Conservation (phyloP, 2,797 vertebrate species). For the Aratinga solstitialis region DNA sequence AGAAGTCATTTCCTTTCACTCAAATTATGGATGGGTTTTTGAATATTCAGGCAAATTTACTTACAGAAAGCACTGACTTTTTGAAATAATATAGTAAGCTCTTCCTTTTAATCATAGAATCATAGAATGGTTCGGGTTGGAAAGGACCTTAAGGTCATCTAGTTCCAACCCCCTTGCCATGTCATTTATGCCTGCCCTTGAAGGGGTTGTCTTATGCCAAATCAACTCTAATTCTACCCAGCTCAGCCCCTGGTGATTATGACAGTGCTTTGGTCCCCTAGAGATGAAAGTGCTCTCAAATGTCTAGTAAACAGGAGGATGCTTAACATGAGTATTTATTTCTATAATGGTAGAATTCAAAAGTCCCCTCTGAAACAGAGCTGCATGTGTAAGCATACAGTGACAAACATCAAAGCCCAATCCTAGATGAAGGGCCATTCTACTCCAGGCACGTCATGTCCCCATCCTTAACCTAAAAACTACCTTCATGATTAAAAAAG, state of each 20-base stretch:
- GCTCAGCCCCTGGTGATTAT: not conserved
- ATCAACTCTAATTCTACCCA: slow-evolving; percentile 3
- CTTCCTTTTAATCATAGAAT: not conserved
- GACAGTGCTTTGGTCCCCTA: not conserved
- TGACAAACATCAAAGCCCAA: slow-evolving; percentile 23
- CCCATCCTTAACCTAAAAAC: not conserved
- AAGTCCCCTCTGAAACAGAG: slow-evolving; percentile 3
- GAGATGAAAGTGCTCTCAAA: slow-evolving; percentile 20
- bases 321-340: not conserved
- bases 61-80: not conserved
- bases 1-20: not conserved
- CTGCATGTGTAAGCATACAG: not conserved
- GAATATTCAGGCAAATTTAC: not conserved
- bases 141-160: not conserved
- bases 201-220: not conserved
- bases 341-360: not conserved
- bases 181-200: not conserved
- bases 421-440: not conserved
- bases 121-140: not conserved
- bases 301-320: not conserved
- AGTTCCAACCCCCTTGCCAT: not conserved
- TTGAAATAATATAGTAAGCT: not conserved
- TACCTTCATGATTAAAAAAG: not conserved
- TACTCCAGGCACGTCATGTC: not conserved
- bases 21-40: not conserved